Evolutionary conservation across 1,140 invertebrate species (phyloP).

Genomic region (Pogonomyrmex barbatus): DNA sequence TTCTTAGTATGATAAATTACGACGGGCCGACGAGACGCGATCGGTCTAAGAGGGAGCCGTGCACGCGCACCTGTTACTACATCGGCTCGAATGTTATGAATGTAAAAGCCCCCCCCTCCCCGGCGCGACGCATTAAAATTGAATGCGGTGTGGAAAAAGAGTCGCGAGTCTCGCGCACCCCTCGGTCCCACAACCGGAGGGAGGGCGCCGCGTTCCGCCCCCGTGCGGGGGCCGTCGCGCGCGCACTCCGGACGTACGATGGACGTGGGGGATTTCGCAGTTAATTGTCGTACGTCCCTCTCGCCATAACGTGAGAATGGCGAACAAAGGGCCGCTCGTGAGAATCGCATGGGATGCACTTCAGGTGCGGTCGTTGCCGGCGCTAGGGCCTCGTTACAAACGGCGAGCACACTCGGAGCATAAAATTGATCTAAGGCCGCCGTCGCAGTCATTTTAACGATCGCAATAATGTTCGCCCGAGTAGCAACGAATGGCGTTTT

Average conservation of each 20-base stretch:
- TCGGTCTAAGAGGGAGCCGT: conserved; percentile 43
- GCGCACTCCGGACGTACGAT: not conserved
- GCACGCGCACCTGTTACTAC: conserved; percentile 64
- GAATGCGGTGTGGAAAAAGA: conserved; percentile 34
- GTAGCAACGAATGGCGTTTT: conserved; percentile 18
- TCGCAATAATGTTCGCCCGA: conserved; percentile 12
- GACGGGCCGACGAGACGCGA: conserved; percentile 11
- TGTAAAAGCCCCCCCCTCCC: conserved; percentile 9
- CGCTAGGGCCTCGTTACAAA: conserved; percentile 56
- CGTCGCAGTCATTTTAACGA: conserved; percentile 35
- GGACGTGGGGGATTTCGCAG: conserved; percentile 41
- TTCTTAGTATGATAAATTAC: conserved; percentile 58
- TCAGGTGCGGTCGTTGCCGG: conserved; percentile 25
- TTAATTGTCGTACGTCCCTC: conserved; percentile 67
- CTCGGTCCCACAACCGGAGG: conserved; percentile 7
- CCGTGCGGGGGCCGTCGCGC: not conserved
- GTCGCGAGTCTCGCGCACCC: conserved; percentile 21
- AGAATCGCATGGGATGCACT: conserved; percentile 67
- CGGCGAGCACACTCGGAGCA: conserved; percentile 36
- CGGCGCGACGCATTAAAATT: conserved; percentile 43
- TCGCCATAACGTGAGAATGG: conserved; percentile 67
- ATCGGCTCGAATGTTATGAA: conserved; percentile 30
- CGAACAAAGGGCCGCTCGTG: conserved; percentile 64
- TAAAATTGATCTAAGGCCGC: conserved; percentile 56
- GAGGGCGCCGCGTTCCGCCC: not conserved